Evolutionary conservation across 2,113 vertebrate genomes (phyloP), one percentile per base, ranked within the genome.

Genomic region (Sceloporus undulatus): DNA sequence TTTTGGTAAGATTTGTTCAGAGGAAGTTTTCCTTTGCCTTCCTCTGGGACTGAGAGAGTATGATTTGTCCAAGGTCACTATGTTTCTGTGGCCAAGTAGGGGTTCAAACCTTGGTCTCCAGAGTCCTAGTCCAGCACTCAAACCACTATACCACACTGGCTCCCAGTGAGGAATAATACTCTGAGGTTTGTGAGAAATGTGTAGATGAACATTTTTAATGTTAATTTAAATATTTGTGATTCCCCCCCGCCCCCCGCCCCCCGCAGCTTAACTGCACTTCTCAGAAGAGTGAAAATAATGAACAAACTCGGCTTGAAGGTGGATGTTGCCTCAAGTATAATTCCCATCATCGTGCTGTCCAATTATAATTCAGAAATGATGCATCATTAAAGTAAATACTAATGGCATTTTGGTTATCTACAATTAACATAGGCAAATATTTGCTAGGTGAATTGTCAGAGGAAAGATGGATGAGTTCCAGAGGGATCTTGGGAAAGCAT

Each of bases 331-430:
- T 56, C 76, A 29, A 1, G 16, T 77, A 94, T 16, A 21, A 84
- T 77, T 93, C 93, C 76, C 88, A 70, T 29, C 82, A 65, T 42
- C 94, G 94, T 94, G 48, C 29, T 52, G 27, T 88, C 90, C 38
- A 89, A 88, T 91, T 91, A 65, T 86, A 85, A 90, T 94, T 96
- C 54, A 75, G 92, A 90, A 92, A 85, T 62, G 75, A 21, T 85
- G 2, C 89, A 92, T 86, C 66, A 85, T 91, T 95, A 91, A 94
- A 95, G 71, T 71, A 92, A 95, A 92, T 94, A 92, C 73, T 94
- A 94, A 79, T 75, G 85, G 9, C 65, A 85, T 84, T 95, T 93
- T 92, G 0, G 0, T 90, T 93, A 1, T 56, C 84, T 84, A 79
- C 14, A 85, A 83, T 92, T 79, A 91, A 16, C 74, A 91, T 52